A percentile compares a stretch with the other conserved stretches of the same genome.
These are phyloP conservation scores for Drosophila eugracilis DNA, from an alignment of 1,140 invertebrate genomes.

Conservation along the genomic window DNA sequence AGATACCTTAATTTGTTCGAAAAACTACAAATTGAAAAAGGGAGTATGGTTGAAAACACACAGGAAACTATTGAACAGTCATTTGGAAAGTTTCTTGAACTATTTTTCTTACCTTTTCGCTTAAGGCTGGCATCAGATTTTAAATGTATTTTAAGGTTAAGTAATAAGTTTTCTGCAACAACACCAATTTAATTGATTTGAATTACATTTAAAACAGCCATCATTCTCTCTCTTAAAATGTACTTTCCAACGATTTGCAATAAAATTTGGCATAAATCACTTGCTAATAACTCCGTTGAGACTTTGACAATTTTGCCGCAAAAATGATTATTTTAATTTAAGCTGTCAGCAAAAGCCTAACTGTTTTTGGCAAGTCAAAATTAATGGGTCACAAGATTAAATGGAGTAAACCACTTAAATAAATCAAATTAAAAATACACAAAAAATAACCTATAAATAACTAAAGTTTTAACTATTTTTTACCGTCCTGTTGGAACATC, in stretches of 20 bases:
- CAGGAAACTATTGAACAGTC: background rate
- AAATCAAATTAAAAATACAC: background rate
- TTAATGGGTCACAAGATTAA: background rate
- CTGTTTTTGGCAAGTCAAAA: background rate
- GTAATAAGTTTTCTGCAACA: no score
- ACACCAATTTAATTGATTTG: no score
- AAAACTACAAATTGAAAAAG: slow-evolving; percentile 6
- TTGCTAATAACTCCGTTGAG: background rate
- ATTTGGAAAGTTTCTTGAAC: background rate
- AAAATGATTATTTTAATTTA: background rate
- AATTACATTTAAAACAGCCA: background rate
- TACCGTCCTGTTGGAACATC: no score
- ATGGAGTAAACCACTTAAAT: background rate
- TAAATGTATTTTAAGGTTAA: no score
- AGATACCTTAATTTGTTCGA: background rate
- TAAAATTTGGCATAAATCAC: background rate
- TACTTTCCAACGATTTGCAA: background rate
- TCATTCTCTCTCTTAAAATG: background rate
- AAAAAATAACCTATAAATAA: background rate
- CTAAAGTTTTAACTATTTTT: no score
- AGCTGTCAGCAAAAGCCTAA: background rate
- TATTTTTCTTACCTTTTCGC: background rate
- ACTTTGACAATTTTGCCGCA: background rate
- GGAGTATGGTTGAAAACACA: background rate
- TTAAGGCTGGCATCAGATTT: no score